Evolutionary conservation across 1,140 invertebrate genomes (phyloP).

Genomic region (Aphidius ervi): DNA sequence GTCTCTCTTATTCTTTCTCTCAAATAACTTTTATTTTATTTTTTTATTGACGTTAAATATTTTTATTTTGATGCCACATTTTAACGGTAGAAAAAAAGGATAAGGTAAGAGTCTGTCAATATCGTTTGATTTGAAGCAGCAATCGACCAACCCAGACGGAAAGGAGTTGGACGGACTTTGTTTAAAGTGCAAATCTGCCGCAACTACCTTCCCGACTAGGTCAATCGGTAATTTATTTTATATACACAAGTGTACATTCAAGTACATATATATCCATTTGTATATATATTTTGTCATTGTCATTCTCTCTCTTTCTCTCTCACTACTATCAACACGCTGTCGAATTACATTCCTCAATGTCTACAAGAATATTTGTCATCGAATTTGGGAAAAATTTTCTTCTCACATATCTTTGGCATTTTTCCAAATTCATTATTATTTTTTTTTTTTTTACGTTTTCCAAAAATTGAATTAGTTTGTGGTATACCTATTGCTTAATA

Average conservation of each 20-base stretch:
- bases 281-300: background rate
- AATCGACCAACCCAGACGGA: constrained; percentile 50
- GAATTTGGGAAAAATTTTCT: no score
- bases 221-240: constrained; percentile 23
- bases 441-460: no score
- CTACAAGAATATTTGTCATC: no score
- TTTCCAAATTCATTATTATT: no score
- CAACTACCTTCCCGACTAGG: constrained; percentile 63
- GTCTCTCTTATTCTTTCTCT: background rate
- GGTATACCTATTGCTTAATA: no score
- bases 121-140: constrained; percentile 21
- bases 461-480: no score
- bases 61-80: background rate
- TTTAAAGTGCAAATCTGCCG: constrained; percentile 57
- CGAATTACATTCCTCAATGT: background rate
- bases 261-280: no score
- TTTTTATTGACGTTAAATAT: background rate
- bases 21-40: constrained; percentile 2
- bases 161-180: constrained; percentile 62
- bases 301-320: background rate
- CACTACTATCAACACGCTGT: background rate
- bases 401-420: no score
- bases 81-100: background rate
- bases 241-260: background rate
- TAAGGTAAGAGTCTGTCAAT: background rate